These are phyloP conservation scores for Horisme vitalbata DNA, from an alignment of 2,888 invertebrate species.

Conservation along the genomic window DNA sequence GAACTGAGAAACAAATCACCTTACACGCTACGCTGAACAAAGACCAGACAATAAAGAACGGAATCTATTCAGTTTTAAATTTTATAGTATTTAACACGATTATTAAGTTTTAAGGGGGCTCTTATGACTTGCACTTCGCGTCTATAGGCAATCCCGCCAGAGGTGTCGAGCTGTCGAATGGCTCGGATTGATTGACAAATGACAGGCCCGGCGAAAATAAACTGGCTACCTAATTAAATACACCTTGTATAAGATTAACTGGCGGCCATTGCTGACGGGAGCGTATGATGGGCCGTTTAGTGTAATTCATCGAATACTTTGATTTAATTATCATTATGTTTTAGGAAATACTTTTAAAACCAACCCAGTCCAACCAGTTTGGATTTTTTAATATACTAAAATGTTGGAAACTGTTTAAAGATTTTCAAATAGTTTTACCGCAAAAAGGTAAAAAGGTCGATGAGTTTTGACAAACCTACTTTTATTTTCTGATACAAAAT, in stretches of 20 bases:
- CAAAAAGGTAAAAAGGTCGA: too few relatives aligned
- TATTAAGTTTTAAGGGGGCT: slow-evolving; percentile 80
- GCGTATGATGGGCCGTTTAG: slow-evolving; percentile 39
- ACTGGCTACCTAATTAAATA: slow-evolving; percentile 75
- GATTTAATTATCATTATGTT: not conserved
- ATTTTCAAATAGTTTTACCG: too few relatives aligned
- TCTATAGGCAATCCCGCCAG: slow-evolving; percentile 45
- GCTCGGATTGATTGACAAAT: slow-evolving; percentile 78
- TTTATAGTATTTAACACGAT: slow-evolving; percentile 80
- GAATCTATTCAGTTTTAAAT: slow-evolving; percentile 79
- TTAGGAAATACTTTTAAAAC: too few relatives aligned
- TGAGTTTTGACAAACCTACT: not conserved
- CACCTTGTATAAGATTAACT: slow-evolving; percentile 40
- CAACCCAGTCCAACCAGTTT: too few relatives aligned
- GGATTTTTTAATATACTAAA: too few relatives aligned
- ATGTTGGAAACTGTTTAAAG: too few relatives aligned
- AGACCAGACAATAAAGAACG: slow-evolving; percentile 67
- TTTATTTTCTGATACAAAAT: slow-evolving; percentile 4
- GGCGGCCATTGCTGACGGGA: slow-evolving; percentile 36
- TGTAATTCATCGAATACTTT: not conserved
- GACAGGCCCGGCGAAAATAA: slow-evolving; percentile 73
- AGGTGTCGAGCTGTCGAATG: slow-evolving; percentile 78
- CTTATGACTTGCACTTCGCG: slow-evolving; percentile 77
- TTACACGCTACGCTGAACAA: slow-evolving; percentile 41
- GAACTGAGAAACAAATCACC: slow-evolving; percentile 8